These are phyloP conservation scores for Thunnus maccoyii DNA, from an alignment of 2,113 vertebrate genomes.

Conservation along the genomic window DNA sequence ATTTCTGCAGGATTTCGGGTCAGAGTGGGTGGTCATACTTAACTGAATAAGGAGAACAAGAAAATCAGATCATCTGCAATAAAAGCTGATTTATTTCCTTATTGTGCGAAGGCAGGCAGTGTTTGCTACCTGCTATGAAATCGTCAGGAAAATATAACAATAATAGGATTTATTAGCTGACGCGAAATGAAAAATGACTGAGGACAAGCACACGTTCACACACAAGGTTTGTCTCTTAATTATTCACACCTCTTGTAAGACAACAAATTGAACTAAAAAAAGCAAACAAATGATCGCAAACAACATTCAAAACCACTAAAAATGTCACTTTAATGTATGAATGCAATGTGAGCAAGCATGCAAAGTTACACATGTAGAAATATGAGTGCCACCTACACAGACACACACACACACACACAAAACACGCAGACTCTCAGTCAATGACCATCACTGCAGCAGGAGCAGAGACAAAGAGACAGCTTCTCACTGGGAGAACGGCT, in stretches of 20 bases:
- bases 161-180: conserved; percentile 56
- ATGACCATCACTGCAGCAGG: conserved; percentile 48
- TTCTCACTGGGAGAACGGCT: conserved; percentile 13
- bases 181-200: conserved; percentile 39
- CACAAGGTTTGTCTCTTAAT: conserved; percentile 24
- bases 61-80: conserved; percentile 77
- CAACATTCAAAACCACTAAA: conserved; percentile 3
- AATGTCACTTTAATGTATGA: background rate
- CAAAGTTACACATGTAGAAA: conserved; percentile 17
- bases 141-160: conserved; percentile 29
- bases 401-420: background rate
- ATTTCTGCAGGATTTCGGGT: conserved; percentile 70
- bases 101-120: background rate
- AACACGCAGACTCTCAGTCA: conserved; percentile 1
- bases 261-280: background rate
- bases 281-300: background rate
- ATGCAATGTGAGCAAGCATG: background rate
- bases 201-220: background rate
- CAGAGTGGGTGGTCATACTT: conserved; percentile 66
- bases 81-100: conserved; percentile 68
- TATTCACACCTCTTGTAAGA: background rate
- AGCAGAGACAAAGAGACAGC: conserved; percentile 65
- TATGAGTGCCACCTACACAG: conserved; percentile 37
- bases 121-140: conserved; percentile 45
- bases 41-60: conserved; percentile 61